Evolutionary conservation across 1,140 invertebrate species (phyloP), one percentile per base, ranked within the genome.

Genomic region (Ceratina japonica): DNA sequence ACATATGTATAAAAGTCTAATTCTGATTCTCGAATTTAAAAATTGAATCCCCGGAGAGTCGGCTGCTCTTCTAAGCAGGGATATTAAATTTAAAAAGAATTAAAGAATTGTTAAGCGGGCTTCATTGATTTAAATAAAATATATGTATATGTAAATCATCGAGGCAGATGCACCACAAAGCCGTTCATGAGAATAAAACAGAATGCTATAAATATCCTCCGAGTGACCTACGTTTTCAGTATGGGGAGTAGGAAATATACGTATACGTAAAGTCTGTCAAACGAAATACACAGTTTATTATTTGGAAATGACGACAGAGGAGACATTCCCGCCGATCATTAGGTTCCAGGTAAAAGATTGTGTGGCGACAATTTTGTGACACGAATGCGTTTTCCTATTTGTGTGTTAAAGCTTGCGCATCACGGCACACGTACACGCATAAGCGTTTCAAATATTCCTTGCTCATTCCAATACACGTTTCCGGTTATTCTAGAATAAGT

Each of bases 321-420:
- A 75, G 64, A 81, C 83, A 31, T 88, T 87, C 70, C 88, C 90
- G 56, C 89, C 91, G 71, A 91, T 92, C 71, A 87, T 90, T 78
- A 90, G 75, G 71, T 86, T 92, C 31, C 83, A 91, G 91, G 90
- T 91, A 92, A 88, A 80, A 56, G n/a, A 75, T 77, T 54, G 72
- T 61, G 63, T 80, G 59, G 18, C 16, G 66, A 70, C 59, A 65
- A 65, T 66, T 22, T 59, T 22, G 5, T 22, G 27, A 56, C 54
- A 56, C 64, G 13, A 31, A 63, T 64, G 62, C 54, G 1, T 22
- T 15, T 51, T 18, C 54, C 16, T 56, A 56, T 56, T 16, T 37
- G 31, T 16, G 24, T 8, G 54, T 51, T n/a, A 10, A 64, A 27
- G 54, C 22, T 66, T 74, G 12, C 5, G 20, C 49, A 54, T 10